These are phyloP conservation scores for Lathamus discolor DNA, from an alignment of 2,113 vertebrate species.

Conservation along the genomic window DNA sequence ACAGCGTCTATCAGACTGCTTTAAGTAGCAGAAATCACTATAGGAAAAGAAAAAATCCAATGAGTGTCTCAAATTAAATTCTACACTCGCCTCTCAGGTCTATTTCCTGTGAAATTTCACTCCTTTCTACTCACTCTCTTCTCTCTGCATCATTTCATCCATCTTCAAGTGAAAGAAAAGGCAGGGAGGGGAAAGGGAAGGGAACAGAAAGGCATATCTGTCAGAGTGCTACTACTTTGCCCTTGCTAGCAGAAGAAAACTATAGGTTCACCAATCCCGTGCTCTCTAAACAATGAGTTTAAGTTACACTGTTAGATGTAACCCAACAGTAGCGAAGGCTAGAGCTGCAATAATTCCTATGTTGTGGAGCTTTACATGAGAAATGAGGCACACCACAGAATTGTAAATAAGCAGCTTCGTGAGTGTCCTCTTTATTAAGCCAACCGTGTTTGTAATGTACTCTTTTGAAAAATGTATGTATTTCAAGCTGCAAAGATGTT, in stretches of 20 bases:
- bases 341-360: neutral
- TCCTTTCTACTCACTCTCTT: neutral
- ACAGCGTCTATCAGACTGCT: neutral
- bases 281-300: neutral
- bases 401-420: neutral
- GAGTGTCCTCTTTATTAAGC: constrained; percentile 18
- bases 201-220: neutral
- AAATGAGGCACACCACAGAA: neutral
- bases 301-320: neutral
- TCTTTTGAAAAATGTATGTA: constrained; percentile 18
- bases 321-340: neutral
- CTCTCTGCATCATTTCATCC: neutral
- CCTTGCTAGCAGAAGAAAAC: neutral
- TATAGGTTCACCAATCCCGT: neutral
- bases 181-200: neutral
- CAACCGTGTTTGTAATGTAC: neutral
- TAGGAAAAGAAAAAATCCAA: neutral
- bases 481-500: constrained; percentile 43
- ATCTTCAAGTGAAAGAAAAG: neutral
- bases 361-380: neutral
- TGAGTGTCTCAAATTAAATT: neutral
- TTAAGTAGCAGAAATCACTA: constrained; percentile 33
- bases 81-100: neutral
- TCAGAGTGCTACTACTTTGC: neutral
- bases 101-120: neutral